These are phyloP conservation scores for Hypolimnas misippus DNA, from an alignment of 2,888 invertebrate genomes.

Conservation along the genomic window DNA sequence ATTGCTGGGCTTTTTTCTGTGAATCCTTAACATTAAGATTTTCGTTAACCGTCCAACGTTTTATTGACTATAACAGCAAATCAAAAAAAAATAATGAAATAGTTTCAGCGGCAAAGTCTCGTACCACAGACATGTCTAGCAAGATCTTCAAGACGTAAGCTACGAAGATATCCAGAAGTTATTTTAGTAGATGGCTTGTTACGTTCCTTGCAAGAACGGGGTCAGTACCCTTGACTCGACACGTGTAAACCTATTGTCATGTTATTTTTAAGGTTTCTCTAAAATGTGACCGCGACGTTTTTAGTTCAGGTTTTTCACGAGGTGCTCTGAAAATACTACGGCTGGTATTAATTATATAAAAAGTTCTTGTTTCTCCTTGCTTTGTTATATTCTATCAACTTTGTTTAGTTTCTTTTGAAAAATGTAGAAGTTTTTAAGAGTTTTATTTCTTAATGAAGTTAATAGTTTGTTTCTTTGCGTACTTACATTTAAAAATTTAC, in stretches of 20 bases:
- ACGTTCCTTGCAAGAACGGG: slow-evolving; percentile 17
- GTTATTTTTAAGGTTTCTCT: slow-evolving; percentile 33
- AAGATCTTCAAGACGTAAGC: slow-evolving; percentile 17
- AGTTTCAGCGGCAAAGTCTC: neutral
- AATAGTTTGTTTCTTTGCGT: too few relatives aligned
- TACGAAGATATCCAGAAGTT: slow-evolving; percentile 19
- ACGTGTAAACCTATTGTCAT: slow-evolving; percentile 31
- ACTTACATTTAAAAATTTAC: too few relatives aligned
- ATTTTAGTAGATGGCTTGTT: slow-evolving; percentile 20
- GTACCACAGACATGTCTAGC: neutral
- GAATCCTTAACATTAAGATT: too few relatives aligned
- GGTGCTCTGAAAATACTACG: slow-evolving; percentile 1
- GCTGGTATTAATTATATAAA: neutral
- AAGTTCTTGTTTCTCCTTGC: neutral
- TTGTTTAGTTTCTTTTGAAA: neutral
- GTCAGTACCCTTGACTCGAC: slow-evolving; percentile 34
- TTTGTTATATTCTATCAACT: neutral
- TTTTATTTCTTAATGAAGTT: neutral
- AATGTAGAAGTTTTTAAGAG: neutral
- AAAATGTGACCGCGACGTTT: slow-evolving; percentile 27
- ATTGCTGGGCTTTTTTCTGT: too few relatives aligned
- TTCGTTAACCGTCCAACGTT: too few relatives aligned
- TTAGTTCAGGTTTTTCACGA: neutral
- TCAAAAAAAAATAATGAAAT: too few relatives aligned
- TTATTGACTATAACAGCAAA: too few relatives aligned